Base-by-base conservation (phyloP, 2,113 vertebrate species). In the Perca flavescens region DNA sequence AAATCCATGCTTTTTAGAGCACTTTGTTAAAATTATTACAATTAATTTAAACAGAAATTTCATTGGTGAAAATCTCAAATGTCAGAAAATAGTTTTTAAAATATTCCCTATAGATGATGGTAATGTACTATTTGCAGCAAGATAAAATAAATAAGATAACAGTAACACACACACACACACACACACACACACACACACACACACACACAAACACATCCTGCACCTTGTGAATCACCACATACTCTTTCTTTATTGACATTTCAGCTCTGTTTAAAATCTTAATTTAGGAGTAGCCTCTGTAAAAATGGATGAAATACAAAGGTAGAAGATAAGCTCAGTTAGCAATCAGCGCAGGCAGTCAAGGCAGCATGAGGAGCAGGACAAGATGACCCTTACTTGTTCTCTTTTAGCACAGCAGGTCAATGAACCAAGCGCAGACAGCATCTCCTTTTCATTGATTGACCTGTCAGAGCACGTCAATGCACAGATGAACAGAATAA, bases 391-490 rank as follows among this genome's bases (percentile, higher is more conserved):
- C 88, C 86, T 88, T 72, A 62, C 79, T 57, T 70, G 79, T 76
- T 91, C 80, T 85, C 74, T 82, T 88, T 85, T 73, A 82, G 58
- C 85, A 70, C 80, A 86, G 86, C 86, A 43, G 83, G 86, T 86
- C 88, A 86, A 81, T 88, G 88, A 84, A 79, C 49, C 79, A 60
- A 47, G 82, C 71, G 76, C 80, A 57, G 77, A 67, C 80, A 66
- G 66, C 86, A 65, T 87, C 86, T 86, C 84, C 76, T 85, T 74
- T 70, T 52, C 84, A 94, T 93, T 72, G 92, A 94, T 90, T 86
- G 85, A 90, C 86, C 91, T 85, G 92, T 93, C 94, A 73, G 82
- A 89, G 73, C 75, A 79, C 12, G 47, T 91, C 89, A 80, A 57
- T 67, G 86, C 80, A 80, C 86, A n/a, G 22, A 31, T 49, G 61